A percentile compares a stretch with the other conserved stretches of the same genome.
Conservation (phyloP, 2,113 vertebrate genomes). For the Brachypodius melanocephalos region DNA sequence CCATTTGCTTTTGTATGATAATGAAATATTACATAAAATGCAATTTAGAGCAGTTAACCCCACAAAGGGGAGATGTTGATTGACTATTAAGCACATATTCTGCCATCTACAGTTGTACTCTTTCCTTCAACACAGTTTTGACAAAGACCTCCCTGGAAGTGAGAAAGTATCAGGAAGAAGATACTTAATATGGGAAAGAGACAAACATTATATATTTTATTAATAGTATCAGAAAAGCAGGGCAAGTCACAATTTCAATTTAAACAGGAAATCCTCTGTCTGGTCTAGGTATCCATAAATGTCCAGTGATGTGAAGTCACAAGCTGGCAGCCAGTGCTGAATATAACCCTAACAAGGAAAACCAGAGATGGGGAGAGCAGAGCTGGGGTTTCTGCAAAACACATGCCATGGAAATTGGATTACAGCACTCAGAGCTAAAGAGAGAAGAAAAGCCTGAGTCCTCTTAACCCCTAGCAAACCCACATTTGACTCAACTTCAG, state of each 20-base stretch:
- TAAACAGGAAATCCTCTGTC: constrained; percentile 1
- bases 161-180: not conserved
- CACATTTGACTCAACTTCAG: not conserved
- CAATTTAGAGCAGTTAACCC: not conserved
- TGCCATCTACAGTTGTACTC: not conserved
- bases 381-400: not conserved
- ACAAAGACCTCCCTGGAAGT: not conserved
- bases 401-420: not conserved
- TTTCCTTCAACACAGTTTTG: not conserved
- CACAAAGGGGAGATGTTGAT: not conserved
- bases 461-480: not conserved
- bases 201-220: not conserved
- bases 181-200: not conserved
- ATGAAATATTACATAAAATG: not conserved
- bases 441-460: not conserved
- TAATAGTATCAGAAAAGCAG: not conserved
- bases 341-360: not conserved
- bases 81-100: not conserved
- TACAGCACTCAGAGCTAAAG: not conserved
- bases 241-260: not conserved
- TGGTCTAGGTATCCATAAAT: not conserved
- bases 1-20: not conserved
- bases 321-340: not conserved
- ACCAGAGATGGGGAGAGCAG: not conserved
- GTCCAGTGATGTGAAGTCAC: not conserved